Evolutionary conservation across 2,888 invertebrate genomes (phyloP).

Genomic region (Orchestes rusci): DNA sequence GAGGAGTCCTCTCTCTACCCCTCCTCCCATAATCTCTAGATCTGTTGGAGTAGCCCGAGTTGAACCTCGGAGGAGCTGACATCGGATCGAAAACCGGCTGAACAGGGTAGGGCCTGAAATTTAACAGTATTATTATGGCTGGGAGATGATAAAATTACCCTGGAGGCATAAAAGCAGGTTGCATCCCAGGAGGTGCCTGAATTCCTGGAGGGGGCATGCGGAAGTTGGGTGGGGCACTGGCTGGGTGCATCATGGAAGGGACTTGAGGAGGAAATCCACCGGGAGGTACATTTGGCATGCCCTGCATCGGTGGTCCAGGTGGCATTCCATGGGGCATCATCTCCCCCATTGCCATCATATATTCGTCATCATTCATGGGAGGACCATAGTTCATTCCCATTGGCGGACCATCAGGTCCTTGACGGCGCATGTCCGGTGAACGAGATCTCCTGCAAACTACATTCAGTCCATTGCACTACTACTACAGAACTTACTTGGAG

Average conservation of each 20-base stretch:
- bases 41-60: slow-evolving; percentile 30
- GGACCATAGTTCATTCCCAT: no score
- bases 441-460: slow-evolving; percentile 41
- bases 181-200: slow-evolving; percentile 36
- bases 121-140: background rate
- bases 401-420: no score
- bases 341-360: no score
- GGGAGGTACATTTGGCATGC: slow-evolving; percentile 28
- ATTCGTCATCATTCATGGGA: no score
- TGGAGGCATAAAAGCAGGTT: slow-evolving; percentile 37
- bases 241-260: slow-evolving; percentile 32
- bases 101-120: slow-evolving; percentile 34
- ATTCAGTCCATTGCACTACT: slow-evolving; percentile 2
- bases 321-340: background rate
- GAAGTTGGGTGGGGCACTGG: slow-evolving; percentile 41
- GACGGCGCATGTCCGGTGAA: slow-evolving; percentile 3
- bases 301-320: background rate
- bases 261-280: slow-evolving; percentile 30
- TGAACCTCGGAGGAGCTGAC: slow-evolving; percentile 38
- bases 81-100: slow-evolving; percentile 40
- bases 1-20: slow-evolving; percentile 41
- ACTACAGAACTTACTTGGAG: slow-evolving; percentile 20
- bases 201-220: slow-evolving; percentile 41
- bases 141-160: slow-evolving; percentile 32
- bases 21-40: slow-evolving; percentile 36